Percentiles rank a stretch among this genome's conserved stretches.
Conservation (phyloP, 2,888 invertebrate genomes). For the Epiblema foenella region DNA sequence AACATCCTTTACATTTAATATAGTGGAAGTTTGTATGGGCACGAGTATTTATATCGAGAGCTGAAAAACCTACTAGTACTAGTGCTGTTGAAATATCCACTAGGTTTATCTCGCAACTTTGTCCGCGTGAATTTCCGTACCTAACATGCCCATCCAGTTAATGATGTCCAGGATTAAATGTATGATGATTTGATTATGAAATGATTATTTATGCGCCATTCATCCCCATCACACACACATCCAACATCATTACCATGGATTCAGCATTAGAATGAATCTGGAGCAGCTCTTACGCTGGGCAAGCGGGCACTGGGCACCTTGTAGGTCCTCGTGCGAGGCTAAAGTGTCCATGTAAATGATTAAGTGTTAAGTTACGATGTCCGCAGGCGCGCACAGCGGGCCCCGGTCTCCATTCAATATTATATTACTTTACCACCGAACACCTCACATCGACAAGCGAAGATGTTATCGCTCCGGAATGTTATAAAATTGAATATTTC, state of each 20-base stretch:
- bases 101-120: too few relatives aligned
- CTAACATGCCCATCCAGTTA: too few relatives aligned
- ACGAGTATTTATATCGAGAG: too few relatives aligned
- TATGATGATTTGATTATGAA: too few relatives aligned
- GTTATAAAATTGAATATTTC: slow-evolving; percentile 84
- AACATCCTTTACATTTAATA: not conserved
- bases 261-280: slow-evolving; percentile 2
- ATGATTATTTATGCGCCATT: too few relatives aligned
- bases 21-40: too few relatives aligned
- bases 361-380: slow-evolving; percentile 83
- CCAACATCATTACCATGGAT: not conserved
- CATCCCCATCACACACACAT: too few relatives aligned
- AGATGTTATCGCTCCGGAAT: slow-evolving; percentile 81
- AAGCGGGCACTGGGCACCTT: not conserved
- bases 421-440: slow-evolving; percentile 83
- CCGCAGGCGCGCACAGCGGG: slow-evolving; percentile 76
- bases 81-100: too few relatives aligned
- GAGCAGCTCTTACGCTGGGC: slow-evolving; percentile 12
- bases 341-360: slow-evolving; percentile 81
- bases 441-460: slow-evolving; percentile 82
- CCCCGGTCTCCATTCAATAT: slow-evolving; percentile 76
- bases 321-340: slow-evolving; percentile 59
- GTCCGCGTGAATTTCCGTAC: too few relatives aligned
- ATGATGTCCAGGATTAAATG: too few relatives aligned
- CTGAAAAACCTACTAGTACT: too few relatives aligned